These are phyloP conservation scores for Typhlichthys subterraneus DNA, from an alignment of 2,797 vertebrate species.

Conservation along the genomic window DNA sequence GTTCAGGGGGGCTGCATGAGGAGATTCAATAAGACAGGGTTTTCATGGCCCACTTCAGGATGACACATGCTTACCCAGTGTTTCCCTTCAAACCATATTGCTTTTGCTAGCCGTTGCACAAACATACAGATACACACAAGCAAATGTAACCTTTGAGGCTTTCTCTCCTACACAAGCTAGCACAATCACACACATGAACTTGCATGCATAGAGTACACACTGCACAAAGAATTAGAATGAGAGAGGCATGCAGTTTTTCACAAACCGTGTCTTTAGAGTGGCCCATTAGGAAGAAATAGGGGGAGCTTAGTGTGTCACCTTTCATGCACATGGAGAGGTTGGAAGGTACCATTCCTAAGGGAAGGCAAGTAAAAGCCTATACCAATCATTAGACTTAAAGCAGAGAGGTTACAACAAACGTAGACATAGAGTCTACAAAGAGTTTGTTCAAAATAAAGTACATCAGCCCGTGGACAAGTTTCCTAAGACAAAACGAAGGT, in stretches of 20 bases:
- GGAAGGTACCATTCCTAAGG: slow-evolving; percentile 99
- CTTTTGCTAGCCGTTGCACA: slow-evolving; percentile 18
- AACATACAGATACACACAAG: not conserved
- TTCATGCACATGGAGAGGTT: slow-evolving; percentile 99
- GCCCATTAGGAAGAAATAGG: slow-evolving; percentile 99
- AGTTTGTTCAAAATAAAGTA: slow-evolving; percentile 34
- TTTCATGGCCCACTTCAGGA: slow-evolving; percentile 37
- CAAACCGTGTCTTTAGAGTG: slow-evolving; percentile 99
- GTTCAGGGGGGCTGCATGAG: no score
- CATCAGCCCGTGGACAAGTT: slow-evolving; percentile 19
- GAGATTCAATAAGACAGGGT: slow-evolving; percentile 29
- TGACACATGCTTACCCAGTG: slow-evolving; percentile 39
- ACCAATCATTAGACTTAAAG: slow-evolving; percentile 97
- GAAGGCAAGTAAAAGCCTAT: slow-evolving; percentile 98
- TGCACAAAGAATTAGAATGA: slow-evolving; percentile 57
- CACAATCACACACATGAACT: slow-evolving; percentile 27
- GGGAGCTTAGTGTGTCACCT: slow-evolving; percentile 99
- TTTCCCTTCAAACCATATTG: slow-evolving; percentile 42
- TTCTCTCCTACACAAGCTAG: slow-evolving; percentile 29
- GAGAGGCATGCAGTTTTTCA: slow-evolving; percentile 93
- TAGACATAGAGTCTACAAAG: slow-evolving; percentile 19
- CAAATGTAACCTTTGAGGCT: slow-evolving; percentile 5
- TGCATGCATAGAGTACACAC: slow-evolving; percentile 33
- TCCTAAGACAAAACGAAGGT: slow-evolving; percentile 22
- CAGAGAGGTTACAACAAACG: slow-evolving; percentile 85